Evolutionary conservation across 2,888 invertebrate genomes (phyloP).

Genomic region (Furcula furcula): DNA sequence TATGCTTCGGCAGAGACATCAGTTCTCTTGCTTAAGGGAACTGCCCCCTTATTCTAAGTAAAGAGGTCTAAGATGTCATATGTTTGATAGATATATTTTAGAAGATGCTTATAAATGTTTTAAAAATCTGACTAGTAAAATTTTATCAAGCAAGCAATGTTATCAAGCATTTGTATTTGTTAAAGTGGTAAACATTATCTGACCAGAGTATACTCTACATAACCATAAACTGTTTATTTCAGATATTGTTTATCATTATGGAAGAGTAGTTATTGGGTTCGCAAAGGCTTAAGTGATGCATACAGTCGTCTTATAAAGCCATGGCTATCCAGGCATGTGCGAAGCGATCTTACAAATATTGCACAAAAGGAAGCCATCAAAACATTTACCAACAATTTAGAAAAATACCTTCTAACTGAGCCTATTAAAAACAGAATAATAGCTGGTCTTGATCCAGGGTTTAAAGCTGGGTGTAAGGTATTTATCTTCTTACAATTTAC

Average conservation of each 20-base stretch:
- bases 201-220: no score
- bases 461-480: constrained; percentile 93
- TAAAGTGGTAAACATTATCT: no score
- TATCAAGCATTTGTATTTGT: no score
- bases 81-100: no score
- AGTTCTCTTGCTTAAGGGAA: no score
- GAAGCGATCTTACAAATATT: constrained; percentile 86
- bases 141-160: no score
- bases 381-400: constrained; percentile 92
- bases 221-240: constrained; percentile 18
- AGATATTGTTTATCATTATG: constrained; percentile 69
- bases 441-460: constrained; percentile 95
- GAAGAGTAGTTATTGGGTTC: constrained; percentile 61
- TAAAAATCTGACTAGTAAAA: no score
- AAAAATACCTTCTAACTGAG: constrained; percentile 89
- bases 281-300: constrained; percentile 66
- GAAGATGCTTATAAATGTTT: no score
- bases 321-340: constrained; percentile 85
- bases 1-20: no score
- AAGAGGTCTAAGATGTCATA: no score
- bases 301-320: constrained; percentile 80
- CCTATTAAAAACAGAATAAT: constrained; percentile 91
- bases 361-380: constrained; percentile 92
- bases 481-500: no score
- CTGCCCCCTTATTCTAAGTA: no score